Evolutionary conservation across 2,888 invertebrate species (phyloP), one percentile per base, ranked within the genome.

Genomic region (Drosophila setosimentum): DNA sequence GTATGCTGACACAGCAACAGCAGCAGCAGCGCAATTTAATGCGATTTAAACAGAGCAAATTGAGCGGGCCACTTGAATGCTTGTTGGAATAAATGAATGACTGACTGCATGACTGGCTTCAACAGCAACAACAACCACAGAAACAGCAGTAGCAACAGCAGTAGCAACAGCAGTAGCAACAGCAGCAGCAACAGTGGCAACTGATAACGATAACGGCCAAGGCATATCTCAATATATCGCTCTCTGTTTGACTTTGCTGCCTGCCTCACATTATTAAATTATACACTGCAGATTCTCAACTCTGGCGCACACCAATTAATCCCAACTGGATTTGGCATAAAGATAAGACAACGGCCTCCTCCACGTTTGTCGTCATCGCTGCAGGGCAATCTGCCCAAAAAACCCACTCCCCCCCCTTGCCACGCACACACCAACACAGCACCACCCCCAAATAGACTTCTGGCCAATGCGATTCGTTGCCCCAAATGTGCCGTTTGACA

Each of bases 271-370:
- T 89, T 87, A 90, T 90, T 89, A 87, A 87, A 90, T 90, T 90
- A 90, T 85, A 77, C 79, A 78, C 88, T 89, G 72, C 70, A 73
- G 71, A 75, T 73, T 66, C 84, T 55, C 78, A 60, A 66, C 78
- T 66, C 60, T 49, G 70, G 69, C 76, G 80, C 75, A 85, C 72
- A 73, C 78, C 87, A 87, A 87, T 87, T 90, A 90, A 87, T 87
- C 87, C 87, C 86, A 90, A 89, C 87, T 87, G 87, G 90, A 89
- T 89, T 87, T 89, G 76, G 91, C 80, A 87, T 87, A 80, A 89
- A 90, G 91, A 87, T 90, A 90, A 89, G 83, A 86, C 73, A 65
- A 71, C 62, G 66, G 40, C 64, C 70, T 74, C 67, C 69, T 57
- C 32, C 50, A 55, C 49, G 68, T 65, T 79, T 59, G 75, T 58